Base-by-base conservation (phyloP, 2,113 vertebrate genomes). In the Lycaon pictus region DNA sequence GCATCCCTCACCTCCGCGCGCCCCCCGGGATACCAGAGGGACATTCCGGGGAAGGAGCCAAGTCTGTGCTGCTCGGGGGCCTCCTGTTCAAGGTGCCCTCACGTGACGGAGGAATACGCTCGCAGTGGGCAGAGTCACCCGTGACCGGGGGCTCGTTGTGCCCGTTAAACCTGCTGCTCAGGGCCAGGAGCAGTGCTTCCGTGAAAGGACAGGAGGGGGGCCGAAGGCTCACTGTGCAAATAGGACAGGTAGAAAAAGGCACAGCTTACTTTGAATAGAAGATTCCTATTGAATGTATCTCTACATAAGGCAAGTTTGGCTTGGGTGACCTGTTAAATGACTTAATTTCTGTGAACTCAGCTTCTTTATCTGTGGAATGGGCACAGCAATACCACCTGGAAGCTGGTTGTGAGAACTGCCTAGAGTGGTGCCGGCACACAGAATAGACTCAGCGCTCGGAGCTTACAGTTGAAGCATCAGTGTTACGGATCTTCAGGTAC, bases 371-470 rank as follows among this genome's bases (percentile, higher is more conserved):
- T 89, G 43, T 48, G 71, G n/a, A 67, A 11, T 25, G 69, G 77
- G 27, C 7, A 15, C 43, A 7, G 55, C 7, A 15, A 32, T 2
- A 6, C 11, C 11, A 6, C 60, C 35, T 51, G 32, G 27, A 48
- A 16, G 43, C 1, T 35, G 63, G 79, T 27, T 55, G 13, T 55
- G 63, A 89, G 22, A 48, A 2, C 4, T 60, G 74, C 27, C 53
- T 19, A n/a, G 43, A 0, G 3, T 15, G 0, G 53, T 8, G 7
- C 29, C 37, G 35, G 51, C 22, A 22, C 55, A 0, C 25, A 5
- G 48, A 22, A 32, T 35, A 82, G 35, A 48, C 20, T 29, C 20
- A 0, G 0, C 1, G 3, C 2, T 0, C 1, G 2, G 0, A 1
- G 27, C 7, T 29, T 48, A 7, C 5, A 12, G 11, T 9, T 60